Percentiles rank a stretch among this genome's conserved stretches.
Conservation (phyloP, 2,888 invertebrate species). For the Pemphredon lugubris region DNA sequence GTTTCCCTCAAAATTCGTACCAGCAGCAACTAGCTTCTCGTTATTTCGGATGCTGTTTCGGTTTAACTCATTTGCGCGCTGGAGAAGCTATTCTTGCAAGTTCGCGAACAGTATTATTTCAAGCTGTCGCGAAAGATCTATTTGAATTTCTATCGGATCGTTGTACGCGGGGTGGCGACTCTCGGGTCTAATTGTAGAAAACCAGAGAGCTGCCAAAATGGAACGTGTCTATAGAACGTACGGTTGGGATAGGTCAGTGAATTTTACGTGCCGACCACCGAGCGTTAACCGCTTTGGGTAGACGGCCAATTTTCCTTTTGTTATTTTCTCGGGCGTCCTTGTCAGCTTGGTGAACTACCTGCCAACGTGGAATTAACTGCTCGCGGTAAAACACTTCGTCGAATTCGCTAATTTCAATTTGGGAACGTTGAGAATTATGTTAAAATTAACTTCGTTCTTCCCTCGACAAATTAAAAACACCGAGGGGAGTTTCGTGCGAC, state of each 20-base stretch:
- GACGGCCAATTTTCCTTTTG: constrained; percentile 31
- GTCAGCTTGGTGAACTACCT: constrained; percentile 31
- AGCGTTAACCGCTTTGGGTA: constrained; percentile 9
- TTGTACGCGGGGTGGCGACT: neutral
- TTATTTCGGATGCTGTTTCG: too few species aligned
- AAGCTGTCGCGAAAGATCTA: constrained; percentile 13
- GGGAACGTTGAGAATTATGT: constrained; percentile 9
- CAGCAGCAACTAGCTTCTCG: too few species aligned
- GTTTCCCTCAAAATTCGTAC: too few species aligned
- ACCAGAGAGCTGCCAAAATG: constrained; percentile 6
- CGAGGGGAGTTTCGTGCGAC: too few species aligned
- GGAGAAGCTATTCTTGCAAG: too few species aligned
- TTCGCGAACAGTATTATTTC: constrained; percentile 17
- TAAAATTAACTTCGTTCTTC: constrained; percentile 22
- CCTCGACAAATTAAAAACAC: constrained; percentile 14
- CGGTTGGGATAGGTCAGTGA: neutral
- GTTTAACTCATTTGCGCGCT: too few species aligned
- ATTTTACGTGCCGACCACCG: constrained; percentile 12
- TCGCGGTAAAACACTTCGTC: constrained; percentile 6
- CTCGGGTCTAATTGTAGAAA: constrained; percentile 22
- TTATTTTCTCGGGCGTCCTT: constrained; percentile 19
- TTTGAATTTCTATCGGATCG: constrained; percentile 28
- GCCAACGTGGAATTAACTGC: constrained; percentile 25
- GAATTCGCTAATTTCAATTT: constrained; percentile 43
- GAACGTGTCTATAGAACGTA: neutral